These are phyloP conservation scores for Ernsta delagoae DNA, from an alignment of 2,888 invertebrate species.

Conservation along the genomic window DNA sequence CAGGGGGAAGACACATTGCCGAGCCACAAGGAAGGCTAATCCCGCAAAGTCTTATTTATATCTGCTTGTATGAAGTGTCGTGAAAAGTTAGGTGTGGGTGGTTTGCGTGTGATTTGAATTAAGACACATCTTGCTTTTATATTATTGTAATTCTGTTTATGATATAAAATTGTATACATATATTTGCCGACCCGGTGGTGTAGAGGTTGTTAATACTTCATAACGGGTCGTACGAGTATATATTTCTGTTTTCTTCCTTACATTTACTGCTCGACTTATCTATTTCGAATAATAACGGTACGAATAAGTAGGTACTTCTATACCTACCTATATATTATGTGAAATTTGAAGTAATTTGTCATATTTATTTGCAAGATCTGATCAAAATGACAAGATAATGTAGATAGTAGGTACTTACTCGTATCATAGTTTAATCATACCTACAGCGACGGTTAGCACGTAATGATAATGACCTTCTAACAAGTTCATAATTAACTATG, in stretches of 20 bases:
- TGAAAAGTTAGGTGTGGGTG: conserved; percentile 6
- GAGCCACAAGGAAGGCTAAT: conserved; percentile 53
- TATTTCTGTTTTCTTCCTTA: too few relatives aligned
- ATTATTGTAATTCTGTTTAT: too few relatives aligned
- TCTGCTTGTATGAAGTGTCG: conserved; percentile 27
- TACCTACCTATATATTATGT: too few relatives aligned
- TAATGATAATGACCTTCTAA: background rate
- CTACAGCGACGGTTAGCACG: background rate
- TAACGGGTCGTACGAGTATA: too few relatives aligned
- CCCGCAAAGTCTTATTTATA: conserved; percentile 40
- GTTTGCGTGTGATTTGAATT: conserved; percentile 4
- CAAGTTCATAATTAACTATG: conserved; percentile 10
- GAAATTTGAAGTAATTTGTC: too few relatives aligned
- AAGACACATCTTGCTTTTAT: background rate
- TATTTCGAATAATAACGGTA: too few relatives aligned
- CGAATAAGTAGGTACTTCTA: too few relatives aligned
- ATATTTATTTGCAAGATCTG: too few relatives aligned
- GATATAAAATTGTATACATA: too few relatives aligned
- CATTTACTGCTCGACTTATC: too few relatives aligned
- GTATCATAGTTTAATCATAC: background rate
- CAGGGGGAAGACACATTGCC: conserved; percentile 53
- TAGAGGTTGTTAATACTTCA: too few relatives aligned
- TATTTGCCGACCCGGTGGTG: too few relatives aligned
- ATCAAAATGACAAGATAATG: background rate
- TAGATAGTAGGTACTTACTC: background rate